These are phyloP conservation scores for Agrilus planipennis DNA, from an alignment of 1,140 invertebrate genomes.

Conservation along the genomic window DNA sequence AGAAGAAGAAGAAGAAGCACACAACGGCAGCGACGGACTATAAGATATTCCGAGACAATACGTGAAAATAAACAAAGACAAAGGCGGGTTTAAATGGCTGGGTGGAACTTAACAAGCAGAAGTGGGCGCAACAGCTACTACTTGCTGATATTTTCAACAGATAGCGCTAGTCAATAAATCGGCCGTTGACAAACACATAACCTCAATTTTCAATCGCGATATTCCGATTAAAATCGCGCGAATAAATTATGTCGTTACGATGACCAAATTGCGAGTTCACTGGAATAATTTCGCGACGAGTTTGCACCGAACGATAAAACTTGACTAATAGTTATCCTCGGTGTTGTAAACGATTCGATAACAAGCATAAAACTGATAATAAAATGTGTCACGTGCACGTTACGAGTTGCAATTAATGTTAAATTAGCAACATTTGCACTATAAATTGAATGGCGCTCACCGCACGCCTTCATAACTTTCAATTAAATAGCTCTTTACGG, in stretches of 20 bases:
- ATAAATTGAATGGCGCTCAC: no score
- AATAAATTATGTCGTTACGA: background rate
- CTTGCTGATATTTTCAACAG: constrained; percentile 5
- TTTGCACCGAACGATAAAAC: background rate
- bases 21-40: no score
- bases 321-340: background rate
- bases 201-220: constrained; percentile 6
- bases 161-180: constrained; percentile 6
- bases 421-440: constrained; percentile 7
- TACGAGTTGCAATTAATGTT: constrained; percentile 9
- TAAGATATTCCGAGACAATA: no score
- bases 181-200: constrained; percentile 6
- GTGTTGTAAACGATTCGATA: constrained; percentile 3
- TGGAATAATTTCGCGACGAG: background rate
- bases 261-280: background rate
- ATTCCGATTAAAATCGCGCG: constrained; percentile 2
- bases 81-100: constrained; percentile 6
- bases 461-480: no score
- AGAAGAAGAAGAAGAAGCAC: background rate
- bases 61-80: constrained; percentile 1
- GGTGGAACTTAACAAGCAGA: constrained; percentile 8
- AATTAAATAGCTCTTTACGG: no score
- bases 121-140: constrained; percentile 5
- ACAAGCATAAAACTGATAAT: constrained; percentile 10
- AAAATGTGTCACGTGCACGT: constrained; percentile 7